Evolutionary conservation across 2,113 vertebrate species (phyloP).

Genomic region (Plecturocebus donacophilus): DNA sequence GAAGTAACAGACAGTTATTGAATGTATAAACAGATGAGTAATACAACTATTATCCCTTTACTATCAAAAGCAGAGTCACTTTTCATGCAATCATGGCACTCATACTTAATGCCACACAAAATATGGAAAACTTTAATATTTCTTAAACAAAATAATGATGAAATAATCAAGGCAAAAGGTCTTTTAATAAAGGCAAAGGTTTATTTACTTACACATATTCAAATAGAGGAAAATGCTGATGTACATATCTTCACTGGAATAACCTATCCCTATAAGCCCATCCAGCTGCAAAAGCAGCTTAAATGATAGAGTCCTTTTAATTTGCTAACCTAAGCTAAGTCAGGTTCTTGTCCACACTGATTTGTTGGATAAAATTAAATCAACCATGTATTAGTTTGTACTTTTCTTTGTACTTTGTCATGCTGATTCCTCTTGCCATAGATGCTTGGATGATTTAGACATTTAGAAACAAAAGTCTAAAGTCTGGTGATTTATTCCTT

Average conservation of each 20-base stretch:
- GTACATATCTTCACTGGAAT: not conserved
- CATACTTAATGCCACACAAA: not conserved
- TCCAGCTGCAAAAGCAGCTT: not conserved
- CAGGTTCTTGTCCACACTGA: not conserved
- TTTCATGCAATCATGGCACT: not conserved
- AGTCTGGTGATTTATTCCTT: constrained; percentile 10
- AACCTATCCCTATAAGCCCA: not conserved
- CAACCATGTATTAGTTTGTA: not conserved
- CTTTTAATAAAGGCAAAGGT: constrained; percentile 49
- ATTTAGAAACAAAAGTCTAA: not conserved
- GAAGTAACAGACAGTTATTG: not conserved
- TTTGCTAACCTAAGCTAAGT: constrained; percentile 15
- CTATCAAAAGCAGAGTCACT: not conserved
- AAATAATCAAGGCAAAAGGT: constrained; percentile 1
- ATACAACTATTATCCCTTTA: not conserved
- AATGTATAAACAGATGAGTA: not conserved
- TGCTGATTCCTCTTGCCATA: not conserved
- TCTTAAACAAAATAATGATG: constrained; percentile 50
- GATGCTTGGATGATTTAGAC: not conserved
- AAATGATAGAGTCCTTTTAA: not conserved
- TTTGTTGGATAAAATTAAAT: not conserved
- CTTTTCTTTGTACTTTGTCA: not conserved
- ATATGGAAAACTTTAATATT: constrained; percentile 16
- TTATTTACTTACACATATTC: not conserved
- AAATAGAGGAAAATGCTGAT: not conserved